Evolutionary conservation across 1,140 invertebrate species (phyloP).

Genomic region (Papilio machaon): DNA sequence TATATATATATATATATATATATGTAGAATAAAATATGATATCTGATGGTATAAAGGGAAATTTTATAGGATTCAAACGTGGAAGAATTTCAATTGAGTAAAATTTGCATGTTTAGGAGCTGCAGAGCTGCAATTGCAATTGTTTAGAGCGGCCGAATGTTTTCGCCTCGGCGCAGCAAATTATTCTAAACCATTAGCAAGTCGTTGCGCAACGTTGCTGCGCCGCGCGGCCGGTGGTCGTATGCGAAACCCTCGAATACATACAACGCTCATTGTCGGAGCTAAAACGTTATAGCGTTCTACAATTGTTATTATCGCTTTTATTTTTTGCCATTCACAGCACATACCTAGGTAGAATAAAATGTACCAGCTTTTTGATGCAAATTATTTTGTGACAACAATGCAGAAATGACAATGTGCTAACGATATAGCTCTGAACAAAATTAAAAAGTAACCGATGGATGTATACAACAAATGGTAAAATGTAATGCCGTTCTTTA

Average conservation of each 20-base stretch:
- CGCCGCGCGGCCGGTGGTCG: background rate
- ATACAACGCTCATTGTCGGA: constrained; percentile 33
- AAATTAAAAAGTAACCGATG: constrained; percentile 22
- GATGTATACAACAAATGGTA: background rate
- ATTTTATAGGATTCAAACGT: background rate
- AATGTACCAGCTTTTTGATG: constrained; percentile 22
- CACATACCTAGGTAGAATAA: constrained; percentile 13
- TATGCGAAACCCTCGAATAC: constrained; percentile 33
- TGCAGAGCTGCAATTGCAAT: constrained; percentile 23
- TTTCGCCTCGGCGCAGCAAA: constrained; percentile 34
- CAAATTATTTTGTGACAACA: constrained; percentile 26
- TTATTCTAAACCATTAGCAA: constrained; percentile 40
- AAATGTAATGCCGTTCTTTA: constrained; percentile 19
- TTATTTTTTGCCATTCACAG: constrained; percentile 29
- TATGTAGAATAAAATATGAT: background rate
- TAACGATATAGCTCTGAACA: constrained; percentile 19
- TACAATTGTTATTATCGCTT: constrained; percentile 34
- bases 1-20: no score
- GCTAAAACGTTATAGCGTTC: constrained; percentile 33
- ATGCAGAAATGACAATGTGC: constrained; percentile 21
- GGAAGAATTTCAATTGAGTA: background rate
- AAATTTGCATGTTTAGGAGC: background rate
- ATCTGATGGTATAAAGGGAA: background rate
- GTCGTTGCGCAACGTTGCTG: constrained; percentile 36
- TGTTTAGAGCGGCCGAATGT: constrained; percentile 31